Base-by-base conservation (phyloP, 2,797 vertebrate genomes). In the Mastacembelus armatus region DNA sequence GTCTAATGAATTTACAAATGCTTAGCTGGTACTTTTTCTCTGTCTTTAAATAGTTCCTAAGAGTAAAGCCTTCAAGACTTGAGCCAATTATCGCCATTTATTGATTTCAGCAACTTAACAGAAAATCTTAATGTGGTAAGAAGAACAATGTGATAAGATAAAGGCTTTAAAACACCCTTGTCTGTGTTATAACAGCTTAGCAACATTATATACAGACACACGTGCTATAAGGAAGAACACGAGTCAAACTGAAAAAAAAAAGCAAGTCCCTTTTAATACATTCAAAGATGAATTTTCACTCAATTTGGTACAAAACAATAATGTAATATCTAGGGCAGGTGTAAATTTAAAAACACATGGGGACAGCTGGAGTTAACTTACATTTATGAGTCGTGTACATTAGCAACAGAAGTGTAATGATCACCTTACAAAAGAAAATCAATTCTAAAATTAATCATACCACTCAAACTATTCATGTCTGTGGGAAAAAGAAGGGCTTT, bases 211-310 rank as follows among this genome's bases (percentile, higher is more conserved):
- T 16, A 12, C 12, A 43, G 29, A 61, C 3, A 1, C 50, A 9
- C 43, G 29, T 8, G n/a, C n/a, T n/a, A n/a, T n/a, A 27, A 78
- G 24, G 36, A 86, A 62, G 11, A 42, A 64, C 71, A 79, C 1
- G 12, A 85, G 57, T 66, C 79, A 43, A 66, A 15, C 21, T 85
- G 70, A 27, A 61, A 85, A 77, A 85, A 77, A 79, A 80, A 62
- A 11, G 22, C 14, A 70, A 62, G 40, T 76, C 35, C 35, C n/a
- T 71, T 89, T 89, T 92, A 88, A 89, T 92, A 38, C 54, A 59
- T 71, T 86, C 12, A 70, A 77, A 81, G 58, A 69, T 63, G 27
- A 51, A 5, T 60, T 67, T 58, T 49, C 62, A 80, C 61, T 71
- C 24, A 58, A 43, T 29, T 36, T 72, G 38, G 75, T 54, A 47